Conservation (phyloP, 2,888 invertebrate genomes). For the Sesia apiformis region DNA sequence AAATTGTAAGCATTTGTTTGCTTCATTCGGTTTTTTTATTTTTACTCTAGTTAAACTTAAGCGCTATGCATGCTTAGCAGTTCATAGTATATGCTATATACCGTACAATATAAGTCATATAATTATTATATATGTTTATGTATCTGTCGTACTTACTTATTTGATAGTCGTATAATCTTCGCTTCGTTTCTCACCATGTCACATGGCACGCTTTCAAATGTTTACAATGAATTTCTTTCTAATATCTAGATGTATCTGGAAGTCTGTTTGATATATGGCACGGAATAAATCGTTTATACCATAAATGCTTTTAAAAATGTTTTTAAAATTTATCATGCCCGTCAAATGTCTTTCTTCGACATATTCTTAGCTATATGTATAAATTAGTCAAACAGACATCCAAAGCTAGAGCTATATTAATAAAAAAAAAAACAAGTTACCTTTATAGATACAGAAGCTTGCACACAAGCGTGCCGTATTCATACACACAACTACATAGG, state of each 20-base stretch:
- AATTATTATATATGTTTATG: slow-evolving; percentile 35
- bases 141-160: slow-evolving; percentile 72
- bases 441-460: too few relatives aligned
- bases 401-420: slow-evolving; percentile 25
- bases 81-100: slow-evolving; percentile 66
- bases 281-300: too few relatives aligned
- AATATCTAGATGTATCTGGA: slow-evolving; percentile 45
- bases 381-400: slow-evolving; percentile 37
- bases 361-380: too few relatives aligned
- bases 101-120: slow-evolving; percentile 42
- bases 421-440: too few relatives aligned
- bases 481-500: too few relatives aligned
- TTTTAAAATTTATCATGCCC: too few relatives aligned
- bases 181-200: slow-evolving; percentile 56
- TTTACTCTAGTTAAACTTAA: slow-evolving; percentile 27
- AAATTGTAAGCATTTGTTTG: slow-evolving; percentile 75
- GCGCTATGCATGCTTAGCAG: slow-evolving; percentile 73
- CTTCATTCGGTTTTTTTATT: slow-evolving; percentile 51
- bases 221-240: slow-evolving; percentile 56
- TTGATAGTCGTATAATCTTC: slow-evolving; percentile 52
- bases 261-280: slow-evolving; percentile 39
- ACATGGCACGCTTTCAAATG: slow-evolving; percentile 73
- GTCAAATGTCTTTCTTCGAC: too few relatives aligned
- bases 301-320: too few relatives aligned
- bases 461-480: too few relatives aligned